Evolutionary conservation across 2,113 vertebrate species (phyloP), one percentile per base, ranked within the genome.

Genomic region (Otolemur garnettii): DNA sequence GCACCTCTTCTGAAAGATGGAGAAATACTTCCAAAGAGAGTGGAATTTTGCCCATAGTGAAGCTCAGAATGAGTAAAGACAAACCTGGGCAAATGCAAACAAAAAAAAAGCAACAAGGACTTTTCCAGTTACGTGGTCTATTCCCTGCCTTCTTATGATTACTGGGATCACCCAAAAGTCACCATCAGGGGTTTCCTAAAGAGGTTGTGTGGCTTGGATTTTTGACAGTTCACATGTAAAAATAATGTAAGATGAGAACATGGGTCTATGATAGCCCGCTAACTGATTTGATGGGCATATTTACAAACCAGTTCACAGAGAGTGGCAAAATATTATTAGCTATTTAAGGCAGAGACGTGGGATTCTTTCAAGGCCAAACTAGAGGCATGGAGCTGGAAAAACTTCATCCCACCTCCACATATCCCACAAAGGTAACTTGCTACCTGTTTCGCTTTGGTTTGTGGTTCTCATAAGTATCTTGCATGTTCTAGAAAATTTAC

Each of bases 401-500:
- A 26, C 18, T 4, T 22, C 26, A 26, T 22, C 33, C 50, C 82
- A 26, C 4, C 42, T 11, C 13, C 9, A 53, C 55, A 30, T 64
- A 24, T 7, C 0, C 0, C 1, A 21, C 33, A 10, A 14, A 77
- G 30, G 13, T 24, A 82, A 33, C 42, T 8, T 75, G 87, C 84
- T 4, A 1, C 81, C 87, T 72, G 0, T 71, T 93, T 26, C 60
- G 9, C 82, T 72, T 71, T 87, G 80, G 72, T 80, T 91, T 79
- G 9, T 4, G 14, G 15, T 30, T 90, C 81, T 95, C 33, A 38
- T 7, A 38, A 69, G 60, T 22, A 1, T 68, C 96, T 96, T 97
- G 11, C 62, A 1, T 92, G 53, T 95, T 98, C 5, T 92, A 99
- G 99, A 98, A 98, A 98, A 98, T 99, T 96, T 99, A 99, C 96